Evolutionary conservation across 2,797 vertebrate species (phyloP).

Genomic region (Aythya fuligula): DNA sequence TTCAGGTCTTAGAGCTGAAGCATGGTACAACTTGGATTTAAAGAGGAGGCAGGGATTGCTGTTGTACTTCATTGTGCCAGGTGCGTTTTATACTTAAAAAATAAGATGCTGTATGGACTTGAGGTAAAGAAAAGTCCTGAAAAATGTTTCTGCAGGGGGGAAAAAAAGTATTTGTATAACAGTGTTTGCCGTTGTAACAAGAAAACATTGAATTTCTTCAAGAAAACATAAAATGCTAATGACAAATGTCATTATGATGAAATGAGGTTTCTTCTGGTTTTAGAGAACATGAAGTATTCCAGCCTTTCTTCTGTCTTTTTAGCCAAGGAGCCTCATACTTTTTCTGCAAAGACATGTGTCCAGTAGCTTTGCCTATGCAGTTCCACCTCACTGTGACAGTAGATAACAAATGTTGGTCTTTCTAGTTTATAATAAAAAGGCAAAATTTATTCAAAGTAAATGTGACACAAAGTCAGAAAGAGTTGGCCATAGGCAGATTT

Average conservation of each 20-base stretch:
- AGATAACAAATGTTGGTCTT: constrained; percentile 40
- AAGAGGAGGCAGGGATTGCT: neutral
- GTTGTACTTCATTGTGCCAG: neutral
- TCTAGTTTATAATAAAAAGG: constrained; percentile 1
- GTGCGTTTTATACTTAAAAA: neutral
- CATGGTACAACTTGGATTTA: neutral
- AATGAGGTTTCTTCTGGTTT: neutral
- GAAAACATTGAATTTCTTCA: neutral
- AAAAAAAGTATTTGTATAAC: neutral
- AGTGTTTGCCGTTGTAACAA: neutral
- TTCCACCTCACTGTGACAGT: constrained; percentile 10
- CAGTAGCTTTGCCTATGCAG: constrained; percentile 52
- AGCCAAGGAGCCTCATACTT: neutral
- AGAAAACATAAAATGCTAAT: neutral
- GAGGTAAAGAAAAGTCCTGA: neutral
- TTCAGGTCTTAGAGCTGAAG: neutral
- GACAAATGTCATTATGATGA: constrained; percentile 29
- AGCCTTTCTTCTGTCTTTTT: neutral
- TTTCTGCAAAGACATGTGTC: constrained; percentile 14
- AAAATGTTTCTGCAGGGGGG: neutral
- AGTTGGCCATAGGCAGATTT: constrained; percentile 15
- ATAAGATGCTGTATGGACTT: neutral
- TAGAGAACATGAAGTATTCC: neutral
- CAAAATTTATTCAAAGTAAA: constrained; percentile 39
- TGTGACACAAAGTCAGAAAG: constrained; percentile 13